Percentiles rank a stretch among this genome's conserved stretches.
These are phyloP conservation scores for Phrynocephalus guinanensis DNA, from an alignment of 2,797 vertebrate species.

Conservation along the genomic window DNA sequence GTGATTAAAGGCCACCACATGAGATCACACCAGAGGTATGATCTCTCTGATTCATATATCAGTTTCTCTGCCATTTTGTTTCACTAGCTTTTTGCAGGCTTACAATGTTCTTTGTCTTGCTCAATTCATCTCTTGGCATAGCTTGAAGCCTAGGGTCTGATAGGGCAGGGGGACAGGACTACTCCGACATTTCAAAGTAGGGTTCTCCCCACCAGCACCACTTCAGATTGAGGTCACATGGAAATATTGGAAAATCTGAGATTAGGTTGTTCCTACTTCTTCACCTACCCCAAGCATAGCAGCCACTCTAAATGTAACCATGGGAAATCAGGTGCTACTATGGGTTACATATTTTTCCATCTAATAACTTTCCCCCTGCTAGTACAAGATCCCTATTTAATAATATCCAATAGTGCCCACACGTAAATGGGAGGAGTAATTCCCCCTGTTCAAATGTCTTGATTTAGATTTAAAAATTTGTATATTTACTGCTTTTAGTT, in stretches of 20 bases:
- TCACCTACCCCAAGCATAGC: neutral
- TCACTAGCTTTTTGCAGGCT: neutral
- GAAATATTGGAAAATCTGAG: constrained; percentile 21
- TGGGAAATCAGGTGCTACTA: neutral
- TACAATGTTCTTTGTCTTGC: neutral
- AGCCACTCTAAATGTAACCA: neutral
- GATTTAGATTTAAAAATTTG: neutral
- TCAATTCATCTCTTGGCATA: neutral
- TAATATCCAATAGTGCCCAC: neutral
- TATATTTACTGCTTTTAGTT: too few relatives aligned
- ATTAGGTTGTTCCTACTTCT: neutral
- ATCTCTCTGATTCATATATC: constrained; percentile 4
- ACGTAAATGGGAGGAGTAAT: neutral
- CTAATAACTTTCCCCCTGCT: too few relatives aligned
- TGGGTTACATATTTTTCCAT: too few relatives aligned
- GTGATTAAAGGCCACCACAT: neutral
- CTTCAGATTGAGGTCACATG: too few relatives aligned
- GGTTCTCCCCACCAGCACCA: too few relatives aligned
- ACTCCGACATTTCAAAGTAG: too few relatives aligned
- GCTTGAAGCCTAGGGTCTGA: neutral
- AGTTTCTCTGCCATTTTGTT: neutral
- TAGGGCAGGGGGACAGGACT: too few relatives aligned
- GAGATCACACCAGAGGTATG: neutral
- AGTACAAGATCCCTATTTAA: too few relatives aligned
- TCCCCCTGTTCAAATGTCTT: too few relatives aligned